Evolutionary conservation across 2,888 invertebrate genomes (phyloP), one percentile per base, ranked within the genome.

Genomic region (Ernsta delagoae): DNA sequence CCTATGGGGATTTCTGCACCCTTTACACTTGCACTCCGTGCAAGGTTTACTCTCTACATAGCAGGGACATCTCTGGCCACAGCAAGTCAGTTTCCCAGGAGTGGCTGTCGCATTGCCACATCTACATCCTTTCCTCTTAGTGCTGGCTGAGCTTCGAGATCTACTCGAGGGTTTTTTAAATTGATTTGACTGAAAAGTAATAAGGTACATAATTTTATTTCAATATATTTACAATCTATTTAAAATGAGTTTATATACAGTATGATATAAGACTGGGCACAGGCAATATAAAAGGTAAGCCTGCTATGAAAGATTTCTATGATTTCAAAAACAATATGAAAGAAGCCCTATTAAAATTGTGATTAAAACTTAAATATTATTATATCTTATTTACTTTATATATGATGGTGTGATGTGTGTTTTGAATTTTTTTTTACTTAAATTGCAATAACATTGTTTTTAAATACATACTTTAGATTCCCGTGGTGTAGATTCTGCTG

Each of bases 31-130:
- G 89, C 99, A 99, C 78, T 97, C 97, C 5, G 96, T 94, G 83
- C 98, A 99, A 0, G 97, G 96, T 84, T 97, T 97, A 75, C 97
- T 97, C 75, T 97, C 97, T 4, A 98, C 97, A 87, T 98, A 99
- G 88, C 98, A 99, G 0, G 98, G 98, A 90, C 98, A 99, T 72
- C 98, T 93, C 84, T 98, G 98, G 0, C 98, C 98, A 81, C 98
- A 98, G 83, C 98, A 99, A 0, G 98, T 98, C 56, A 98, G 88
- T 84, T 97, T 98, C 4, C 98, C 98, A 0, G 98, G 98, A 16
- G 96, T 96, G 0, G 97, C 95, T 0, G 98, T 97, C 0, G 98
- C 97, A 88, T 97, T 97, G 4, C 98, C 98, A 92, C 98, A 98
- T 71, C 98, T 95, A 83, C 98, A 98, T 11, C 97, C 97, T 88